phyloP scores from a whole-genome alignment of 2,113 vertebrate genomes.

The Peromyscus maniculatus region DNA sequence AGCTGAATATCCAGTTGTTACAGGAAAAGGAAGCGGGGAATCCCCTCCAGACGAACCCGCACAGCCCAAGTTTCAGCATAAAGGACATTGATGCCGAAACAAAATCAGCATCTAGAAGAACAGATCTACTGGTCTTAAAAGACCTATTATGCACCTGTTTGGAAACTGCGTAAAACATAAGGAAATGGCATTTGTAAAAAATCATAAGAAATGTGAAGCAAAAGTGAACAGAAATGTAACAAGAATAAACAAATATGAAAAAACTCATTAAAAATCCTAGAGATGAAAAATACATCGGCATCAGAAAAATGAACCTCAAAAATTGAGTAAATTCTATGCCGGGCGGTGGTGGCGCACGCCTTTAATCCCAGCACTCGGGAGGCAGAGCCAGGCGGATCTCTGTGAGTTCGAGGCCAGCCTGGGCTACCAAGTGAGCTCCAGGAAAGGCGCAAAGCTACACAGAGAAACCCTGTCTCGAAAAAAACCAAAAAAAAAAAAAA shows the following conservation, averaged over 20 bases:
- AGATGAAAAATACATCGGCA: neutral
- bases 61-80: neutral
- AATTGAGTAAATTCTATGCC: slow-evolving; percentile 16
- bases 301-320: neutral
- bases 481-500: too few relatives aligned
- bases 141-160: neutral
- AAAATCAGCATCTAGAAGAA: slow-evolving; percentile 7
- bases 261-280: neutral
- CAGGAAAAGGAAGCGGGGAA: neutral
- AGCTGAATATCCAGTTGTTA: neutral
- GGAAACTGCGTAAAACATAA: neutral
- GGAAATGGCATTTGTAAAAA: neutral
- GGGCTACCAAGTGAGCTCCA: too few relatives aligned
- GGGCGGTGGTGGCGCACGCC: too few relatives aligned
- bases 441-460: too few relatives aligned
- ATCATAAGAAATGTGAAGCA: neutral
- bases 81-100: neutral
- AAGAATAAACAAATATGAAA: neutral
- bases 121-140: neutral
- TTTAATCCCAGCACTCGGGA: too few relatives aligned
- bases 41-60: neutral
- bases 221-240: neutral
- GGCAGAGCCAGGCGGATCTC: too few relatives aligned
- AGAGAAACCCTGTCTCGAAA: too few relatives aligned
- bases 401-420: too few relatives aligned